phyloP scores from a whole-genome alignment of 2,888 invertebrate species.

The Agonopterix subpropinquella region DNA sequence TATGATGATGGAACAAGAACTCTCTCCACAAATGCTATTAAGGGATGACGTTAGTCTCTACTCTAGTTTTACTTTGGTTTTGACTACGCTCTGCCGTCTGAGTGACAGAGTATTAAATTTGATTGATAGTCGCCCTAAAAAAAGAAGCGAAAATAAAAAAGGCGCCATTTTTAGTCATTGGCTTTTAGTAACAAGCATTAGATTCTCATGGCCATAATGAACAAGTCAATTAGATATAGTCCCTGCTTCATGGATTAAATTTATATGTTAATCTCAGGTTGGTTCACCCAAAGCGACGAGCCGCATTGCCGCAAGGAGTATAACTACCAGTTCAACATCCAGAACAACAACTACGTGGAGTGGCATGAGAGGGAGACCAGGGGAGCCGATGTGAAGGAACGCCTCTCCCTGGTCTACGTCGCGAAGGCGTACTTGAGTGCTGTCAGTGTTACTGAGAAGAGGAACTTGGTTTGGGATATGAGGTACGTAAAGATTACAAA shows the following conservation, averaged over 20 bases:
- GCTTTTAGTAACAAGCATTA: no score
- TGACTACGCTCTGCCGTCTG: no score
- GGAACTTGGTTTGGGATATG: constrained; percentile 91
- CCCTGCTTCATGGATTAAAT: no score
- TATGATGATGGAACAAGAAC: neutral
- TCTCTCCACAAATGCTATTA: neutral
- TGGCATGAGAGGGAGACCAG: constrained; percentile 90
- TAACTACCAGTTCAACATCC: constrained; percentile 83
- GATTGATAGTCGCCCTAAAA: no score
- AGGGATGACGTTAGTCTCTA: no score
- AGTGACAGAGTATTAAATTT: no score
- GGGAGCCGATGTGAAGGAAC: constrained; percentile 76
- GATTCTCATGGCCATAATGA: no score
- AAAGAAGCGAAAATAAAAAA: no score
- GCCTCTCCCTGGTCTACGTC: constrained; percentile 86
- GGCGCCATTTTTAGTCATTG: no score
- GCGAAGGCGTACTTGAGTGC: constrained; percentile 87
- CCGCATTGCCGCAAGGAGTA: constrained; percentile 87
- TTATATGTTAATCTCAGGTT: constrained; percentile 65
- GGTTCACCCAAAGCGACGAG: constrained; percentile 90
- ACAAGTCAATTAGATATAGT: no score
- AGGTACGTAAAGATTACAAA: constrained; percentile 37
- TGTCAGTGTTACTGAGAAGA: constrained; percentile 90
- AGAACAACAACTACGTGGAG: constrained; percentile 85
- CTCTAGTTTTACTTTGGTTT: no score